These are phyloP conservation scores for Acanthosepion lycidas DNA, from an alignment of 2,888 invertebrate genomes.

Conservation along the genomic window DNA sequence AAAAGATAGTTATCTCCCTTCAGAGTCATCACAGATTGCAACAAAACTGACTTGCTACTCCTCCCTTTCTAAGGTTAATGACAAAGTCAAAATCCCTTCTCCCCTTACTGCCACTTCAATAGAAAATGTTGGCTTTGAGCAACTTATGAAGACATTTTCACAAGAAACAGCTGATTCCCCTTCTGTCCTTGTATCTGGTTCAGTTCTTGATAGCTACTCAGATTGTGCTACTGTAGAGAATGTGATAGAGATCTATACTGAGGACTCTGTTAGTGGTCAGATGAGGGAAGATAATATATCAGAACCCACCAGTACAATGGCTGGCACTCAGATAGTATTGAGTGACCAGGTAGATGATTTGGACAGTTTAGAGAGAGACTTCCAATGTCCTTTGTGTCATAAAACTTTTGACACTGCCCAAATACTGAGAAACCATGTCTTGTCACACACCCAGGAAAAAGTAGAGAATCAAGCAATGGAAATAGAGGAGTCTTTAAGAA, in stretches of 20 bases:
- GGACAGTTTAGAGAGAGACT: neutral
- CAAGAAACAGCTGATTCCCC: neutral
- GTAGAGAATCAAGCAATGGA: neutral
- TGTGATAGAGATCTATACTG: neutral
- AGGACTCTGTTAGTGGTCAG: neutral
- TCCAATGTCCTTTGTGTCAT: neutral
- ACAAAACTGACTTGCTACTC: neutral
- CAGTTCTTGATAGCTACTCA: neutral
- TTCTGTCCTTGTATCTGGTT: neutral
- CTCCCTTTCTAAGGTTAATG: neutral
- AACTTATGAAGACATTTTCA: neutral
- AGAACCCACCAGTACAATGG: neutral
- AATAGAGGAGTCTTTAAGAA: neutral
- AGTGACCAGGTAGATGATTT: neutral
- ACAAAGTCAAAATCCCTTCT: neutral
- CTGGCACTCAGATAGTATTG: neutral
- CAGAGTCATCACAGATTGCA: neutral
- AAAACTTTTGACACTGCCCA: neutral
- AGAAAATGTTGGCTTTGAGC: neutral
- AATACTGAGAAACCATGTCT: neutral
- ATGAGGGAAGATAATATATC: neutral
- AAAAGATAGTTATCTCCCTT: conserved; percentile 12
- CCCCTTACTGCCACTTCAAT: neutral
- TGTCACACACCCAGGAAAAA: neutral
- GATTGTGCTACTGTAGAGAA: neutral